phyloP scores from a whole-genome alignment of 2,113 vertebrate species.

The Prionailurus bengalensis region DNA sequence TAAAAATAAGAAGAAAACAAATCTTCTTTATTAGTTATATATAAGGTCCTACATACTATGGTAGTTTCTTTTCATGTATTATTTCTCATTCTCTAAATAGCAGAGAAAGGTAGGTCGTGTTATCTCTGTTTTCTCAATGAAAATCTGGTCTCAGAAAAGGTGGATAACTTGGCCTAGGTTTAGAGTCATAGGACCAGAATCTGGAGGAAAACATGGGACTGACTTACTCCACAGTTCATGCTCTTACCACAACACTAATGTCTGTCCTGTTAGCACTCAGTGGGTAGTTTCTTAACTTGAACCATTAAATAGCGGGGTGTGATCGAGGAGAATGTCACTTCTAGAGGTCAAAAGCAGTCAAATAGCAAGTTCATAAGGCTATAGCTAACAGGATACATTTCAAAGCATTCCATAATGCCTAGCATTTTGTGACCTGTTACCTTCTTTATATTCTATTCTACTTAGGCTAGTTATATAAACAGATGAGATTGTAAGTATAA shows the following conservation, averaged over 20 bases:
- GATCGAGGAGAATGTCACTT: neutral
- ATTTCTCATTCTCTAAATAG: neutral
- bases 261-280: neutral
- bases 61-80: neutral
- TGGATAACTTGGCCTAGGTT: neutral
- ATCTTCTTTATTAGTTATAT: neutral
- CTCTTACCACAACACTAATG: neutral
- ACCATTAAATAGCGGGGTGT: neutral
- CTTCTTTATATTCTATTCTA: neutral
- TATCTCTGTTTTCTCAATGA: neutral
- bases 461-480: neutral
- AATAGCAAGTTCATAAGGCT: neutral
- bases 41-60: neutral
- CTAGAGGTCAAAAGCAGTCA: neutral
- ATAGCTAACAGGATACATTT: neutral
- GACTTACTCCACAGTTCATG: neutral
- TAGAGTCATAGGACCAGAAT: neutral
- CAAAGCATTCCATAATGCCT: neutral
- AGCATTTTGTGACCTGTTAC: neutral
- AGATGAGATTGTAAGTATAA: neutral
- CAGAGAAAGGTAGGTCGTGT: neutral
- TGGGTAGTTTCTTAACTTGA: neutral
- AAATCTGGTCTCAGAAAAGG: neutral
- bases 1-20: neutral
- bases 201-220: neutral